These are phyloP conservation scores for Ormyrus pomaceus DNA, from an alignment of 2,888 invertebrate species.

Conservation along the genomic window DNA sequence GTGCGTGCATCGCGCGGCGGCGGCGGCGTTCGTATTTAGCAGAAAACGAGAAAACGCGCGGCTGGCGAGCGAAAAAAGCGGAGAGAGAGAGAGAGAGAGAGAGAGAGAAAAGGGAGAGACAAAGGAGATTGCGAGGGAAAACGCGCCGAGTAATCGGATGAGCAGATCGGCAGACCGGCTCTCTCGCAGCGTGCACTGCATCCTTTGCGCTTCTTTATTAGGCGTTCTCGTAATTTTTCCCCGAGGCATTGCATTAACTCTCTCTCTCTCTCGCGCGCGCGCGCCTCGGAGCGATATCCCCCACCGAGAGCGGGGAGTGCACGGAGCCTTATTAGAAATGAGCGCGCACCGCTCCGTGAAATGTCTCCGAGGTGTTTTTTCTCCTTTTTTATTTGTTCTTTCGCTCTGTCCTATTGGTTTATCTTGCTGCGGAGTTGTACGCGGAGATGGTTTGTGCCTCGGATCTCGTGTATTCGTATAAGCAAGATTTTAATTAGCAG, in stretches of 20 bases:
- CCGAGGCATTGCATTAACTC: constrained; percentile 31
- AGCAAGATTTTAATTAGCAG: too few relatives aligned
- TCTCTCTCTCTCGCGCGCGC: not conserved
- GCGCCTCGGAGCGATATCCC: not conserved
- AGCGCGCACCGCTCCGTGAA: constrained; percentile 37
- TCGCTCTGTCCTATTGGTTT: not conserved
- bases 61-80: not conserved
- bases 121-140: constrained; percentile 48
- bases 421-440: not conserved
- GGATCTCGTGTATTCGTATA: too few relatives aligned
- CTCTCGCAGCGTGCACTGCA: constrained; percentile 60
- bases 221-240: constrained; percentile 43
- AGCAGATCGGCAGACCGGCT: constrained; percentile 68
- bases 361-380: constrained; percentile 26
- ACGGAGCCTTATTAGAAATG: constrained; percentile 35
- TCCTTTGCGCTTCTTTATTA: constrained; percentile 61
- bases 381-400: too few relatives aligned
- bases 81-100: not conserved
- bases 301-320: too few relatives aligned
- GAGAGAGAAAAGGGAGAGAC: constrained; percentile 33
- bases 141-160: constrained; percentile 67
- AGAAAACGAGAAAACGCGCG: too few relatives aligned
- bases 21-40: too few relatives aligned
- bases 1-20: too few relatives aligned
- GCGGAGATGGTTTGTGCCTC: too few relatives aligned